A percentile compares a stretch with the other conserved stretches of the same genome.
Conservation (phyloP, 1,140 invertebrate species). For the Ooceraea biroi region DNA sequence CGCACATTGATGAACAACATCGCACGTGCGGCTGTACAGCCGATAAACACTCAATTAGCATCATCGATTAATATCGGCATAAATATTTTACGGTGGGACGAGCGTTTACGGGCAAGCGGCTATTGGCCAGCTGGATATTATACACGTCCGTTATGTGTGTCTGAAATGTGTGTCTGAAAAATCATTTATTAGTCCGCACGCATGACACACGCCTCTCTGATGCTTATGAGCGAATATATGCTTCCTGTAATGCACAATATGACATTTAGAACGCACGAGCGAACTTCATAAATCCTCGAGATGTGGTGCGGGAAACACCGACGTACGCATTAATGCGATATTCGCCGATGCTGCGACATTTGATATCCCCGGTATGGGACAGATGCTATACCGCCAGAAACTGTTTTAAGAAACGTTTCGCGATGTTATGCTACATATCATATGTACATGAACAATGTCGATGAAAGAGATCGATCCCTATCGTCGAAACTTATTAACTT, state of each 20-base stretch:
- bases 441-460: too few species aligned
- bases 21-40: background rate
- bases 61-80: constrained; percentile 1
- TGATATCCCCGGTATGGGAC: too few species aligned
- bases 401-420: too few species aligned
- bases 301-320: too few species aligned
- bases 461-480: too few species aligned
- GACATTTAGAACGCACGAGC: background rate
- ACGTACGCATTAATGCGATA: too few species aligned
- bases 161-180: background rate
- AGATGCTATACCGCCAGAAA: too few species aligned
- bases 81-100: constrained; percentile 2
- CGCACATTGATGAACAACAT: background rate
- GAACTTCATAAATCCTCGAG: background rate
- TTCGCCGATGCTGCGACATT: too few species aligned
- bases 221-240: background rate
- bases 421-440: too few species aligned
- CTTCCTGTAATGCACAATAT: background rate
- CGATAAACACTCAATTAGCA: background rate
- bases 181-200: constrained; percentile 11
- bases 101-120: background rate
- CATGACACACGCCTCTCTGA: background rate
- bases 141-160: background rate
- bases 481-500: too few species aligned
- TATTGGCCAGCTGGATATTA: background rate